These are phyloP conservation scores for Plusia festucae DNA, from an alignment of 2,888 invertebrate species.

Conservation along the genomic window DNA sequence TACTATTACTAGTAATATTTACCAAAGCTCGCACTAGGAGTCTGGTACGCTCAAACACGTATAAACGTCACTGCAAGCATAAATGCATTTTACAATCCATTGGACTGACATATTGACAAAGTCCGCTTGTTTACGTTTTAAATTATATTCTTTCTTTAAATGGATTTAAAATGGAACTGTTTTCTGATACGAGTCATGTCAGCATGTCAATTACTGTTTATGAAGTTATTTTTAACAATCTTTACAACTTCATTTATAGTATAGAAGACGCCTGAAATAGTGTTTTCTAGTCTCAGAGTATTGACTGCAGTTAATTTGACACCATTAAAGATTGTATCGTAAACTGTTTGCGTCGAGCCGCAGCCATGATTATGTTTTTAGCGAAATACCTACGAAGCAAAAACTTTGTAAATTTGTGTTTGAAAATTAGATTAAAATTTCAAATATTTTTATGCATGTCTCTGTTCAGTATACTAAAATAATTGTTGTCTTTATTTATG, in stretches of 20 bases:
- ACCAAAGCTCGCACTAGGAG: neutral
- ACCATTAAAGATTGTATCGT: no score
- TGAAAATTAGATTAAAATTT: no score
- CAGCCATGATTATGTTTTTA: no score
- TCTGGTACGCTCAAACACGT: neutral
- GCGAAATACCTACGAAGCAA: no score
- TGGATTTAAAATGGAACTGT: neutral
- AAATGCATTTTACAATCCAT: neutral
- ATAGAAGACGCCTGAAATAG: no score
- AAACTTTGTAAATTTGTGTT: no score
- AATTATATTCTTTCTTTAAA: neutral
- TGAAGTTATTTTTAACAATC: no score
- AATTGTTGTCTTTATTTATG: slow-evolving; percentile 8
- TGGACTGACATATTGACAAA: slow-evolving; percentile 1
- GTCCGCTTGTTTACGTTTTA: neutral
- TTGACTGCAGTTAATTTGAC: no score
- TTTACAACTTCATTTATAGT: slow-evolving; percentile 11
- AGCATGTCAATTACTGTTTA: neutral
- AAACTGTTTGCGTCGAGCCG: no score
- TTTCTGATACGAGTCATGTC: neutral
- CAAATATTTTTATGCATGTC: neutral
- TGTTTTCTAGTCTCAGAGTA: no score
- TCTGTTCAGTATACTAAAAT: neutral
- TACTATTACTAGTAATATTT: no score
- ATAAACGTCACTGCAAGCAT: neutral